Base-by-base conservation (phyloP, 2,113 vertebrate genomes). In the Tragelaphus buxtoni region DNA sequence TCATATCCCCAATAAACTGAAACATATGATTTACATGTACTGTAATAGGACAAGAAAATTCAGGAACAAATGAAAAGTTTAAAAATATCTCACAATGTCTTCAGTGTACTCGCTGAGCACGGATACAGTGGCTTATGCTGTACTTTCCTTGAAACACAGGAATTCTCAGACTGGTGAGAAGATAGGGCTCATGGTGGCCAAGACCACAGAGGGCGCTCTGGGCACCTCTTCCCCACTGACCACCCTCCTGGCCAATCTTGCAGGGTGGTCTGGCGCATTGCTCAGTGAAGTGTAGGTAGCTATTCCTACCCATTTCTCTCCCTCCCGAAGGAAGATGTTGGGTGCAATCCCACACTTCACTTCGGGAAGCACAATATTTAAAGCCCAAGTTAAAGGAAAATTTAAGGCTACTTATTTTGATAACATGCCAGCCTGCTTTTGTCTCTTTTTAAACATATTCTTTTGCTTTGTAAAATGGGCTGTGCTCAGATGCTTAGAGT, bases 251-350 rank as follows among this genome's bases (percentile, higher is more conserved):
- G 81, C 84, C 77, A 95, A 20, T 3, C 39, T 92, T 17, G 14
- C 55, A 88, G 20, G 39, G 55, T 45, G 55, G 90, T 12, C n/a
- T 14, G 47, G 92, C 60, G 49, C 89, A 32, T 93, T 91, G 89
- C 96, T 92, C 35, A 24, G 49, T 24, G 82, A 6, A 47, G 45
- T 3, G 8, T 3, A n/a, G 39, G 42, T 81, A 89, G 96, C 56
- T 93, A 79, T 74, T 87, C 56, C 61, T 76, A 89, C 58, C 95
- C 97, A 96, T 96, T 98, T 98, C 88, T 98, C 96, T 79, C 94
- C 92, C 83, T 98, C 97, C 74, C 92, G 95, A 84, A 61, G 83
- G 26, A 89, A 97, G 95, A 90, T 39, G 63, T 80, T 97, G 79
- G 81, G 65, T 26, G 85, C 92, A 60, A 55, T 77, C 93, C 32